These are phyloP conservation scores for Aphrophora alni DNA, from an alignment of 2,888 invertebrate species.

Conservation along the genomic window DNA sequence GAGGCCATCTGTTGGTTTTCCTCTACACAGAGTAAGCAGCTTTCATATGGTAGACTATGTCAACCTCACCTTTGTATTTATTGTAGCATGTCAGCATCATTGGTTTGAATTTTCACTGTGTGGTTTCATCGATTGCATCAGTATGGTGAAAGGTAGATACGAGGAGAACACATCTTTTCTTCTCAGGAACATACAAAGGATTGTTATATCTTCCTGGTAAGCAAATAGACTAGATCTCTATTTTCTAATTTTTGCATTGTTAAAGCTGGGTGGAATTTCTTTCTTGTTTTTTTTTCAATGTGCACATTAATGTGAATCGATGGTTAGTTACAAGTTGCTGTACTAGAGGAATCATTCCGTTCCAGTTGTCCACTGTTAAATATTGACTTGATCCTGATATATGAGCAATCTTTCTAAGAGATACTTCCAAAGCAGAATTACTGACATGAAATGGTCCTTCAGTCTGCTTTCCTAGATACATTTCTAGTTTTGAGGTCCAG, in stretches of 20 bases:
- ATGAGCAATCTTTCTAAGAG: not conserved
- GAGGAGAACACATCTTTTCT: not conserved
- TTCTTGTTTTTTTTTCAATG: not conserved
- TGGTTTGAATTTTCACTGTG: not conserved
- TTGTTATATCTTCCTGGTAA: not conserved
- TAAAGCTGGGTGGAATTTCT: not conserved
- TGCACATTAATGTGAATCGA: not conserved
- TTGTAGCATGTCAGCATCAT: not conserved
- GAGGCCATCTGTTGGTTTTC: not conserved
- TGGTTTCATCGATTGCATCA: not conserved
- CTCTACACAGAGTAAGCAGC: not conserved
- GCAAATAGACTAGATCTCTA: not conserved
- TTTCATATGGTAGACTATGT: not conserved
- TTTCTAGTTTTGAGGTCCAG: slow-evolving; percentile 38
- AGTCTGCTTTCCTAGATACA: slow-evolving; percentile 37
- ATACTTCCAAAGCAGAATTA: not conserved
- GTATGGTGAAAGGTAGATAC: not conserved
- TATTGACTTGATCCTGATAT: too few relatives aligned
- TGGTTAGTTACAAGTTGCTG: not conserved
- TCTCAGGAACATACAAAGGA: not conserved
- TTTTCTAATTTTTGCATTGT: not conserved
- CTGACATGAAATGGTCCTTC: slow-evolving; percentile 29
- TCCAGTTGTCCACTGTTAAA: not conserved
- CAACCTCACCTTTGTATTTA: not conserved
- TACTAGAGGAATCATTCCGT: not conserved